Conservation (phyloP, 2,113 vertebrate species). For the Dasyornis broadbenti region DNA sequence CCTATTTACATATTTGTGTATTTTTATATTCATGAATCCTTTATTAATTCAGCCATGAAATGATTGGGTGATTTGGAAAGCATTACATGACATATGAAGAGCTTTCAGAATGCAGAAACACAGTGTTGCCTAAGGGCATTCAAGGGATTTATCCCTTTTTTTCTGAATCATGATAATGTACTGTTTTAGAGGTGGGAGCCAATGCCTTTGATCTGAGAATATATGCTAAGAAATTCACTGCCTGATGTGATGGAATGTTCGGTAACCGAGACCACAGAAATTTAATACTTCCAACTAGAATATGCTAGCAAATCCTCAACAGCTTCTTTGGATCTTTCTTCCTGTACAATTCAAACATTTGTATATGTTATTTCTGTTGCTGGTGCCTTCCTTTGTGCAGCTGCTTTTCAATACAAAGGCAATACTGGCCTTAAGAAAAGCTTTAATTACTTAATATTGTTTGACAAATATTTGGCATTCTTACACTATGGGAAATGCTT, state of each 20-base stretch:
- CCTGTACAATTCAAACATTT: background rate
- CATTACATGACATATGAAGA: background rate
- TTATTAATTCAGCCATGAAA: background rate
- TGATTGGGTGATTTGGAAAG: background rate
- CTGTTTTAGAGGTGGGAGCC: background rate
- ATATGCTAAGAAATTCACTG: background rate
- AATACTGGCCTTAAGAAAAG: background rate
- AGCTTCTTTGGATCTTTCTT: background rate
- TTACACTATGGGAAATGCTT: background rate
- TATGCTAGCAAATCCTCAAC: background rate
- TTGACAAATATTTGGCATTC: background rate
- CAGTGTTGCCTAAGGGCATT: background rate
- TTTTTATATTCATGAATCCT: background rate
- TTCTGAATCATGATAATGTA: background rate
- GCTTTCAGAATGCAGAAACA: background rate
- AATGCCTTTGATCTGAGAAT: background rate
- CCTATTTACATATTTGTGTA: background rate
- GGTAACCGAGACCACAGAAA: background rate
- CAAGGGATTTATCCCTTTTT: background rate
- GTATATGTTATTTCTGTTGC: background rate
- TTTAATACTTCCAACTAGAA: background rate
- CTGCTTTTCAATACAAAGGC: background rate
- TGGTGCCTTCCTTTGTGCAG: background rate
- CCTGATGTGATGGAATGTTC: background rate
- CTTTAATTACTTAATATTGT: background rate